A percentile compares a stretch with the other conserved stretches of the same genome.
These are phyloP conservation scores for Columbina picui DNA, from an alignment of 2,113 vertebrate genomes.

Conservation along the genomic window DNA sequence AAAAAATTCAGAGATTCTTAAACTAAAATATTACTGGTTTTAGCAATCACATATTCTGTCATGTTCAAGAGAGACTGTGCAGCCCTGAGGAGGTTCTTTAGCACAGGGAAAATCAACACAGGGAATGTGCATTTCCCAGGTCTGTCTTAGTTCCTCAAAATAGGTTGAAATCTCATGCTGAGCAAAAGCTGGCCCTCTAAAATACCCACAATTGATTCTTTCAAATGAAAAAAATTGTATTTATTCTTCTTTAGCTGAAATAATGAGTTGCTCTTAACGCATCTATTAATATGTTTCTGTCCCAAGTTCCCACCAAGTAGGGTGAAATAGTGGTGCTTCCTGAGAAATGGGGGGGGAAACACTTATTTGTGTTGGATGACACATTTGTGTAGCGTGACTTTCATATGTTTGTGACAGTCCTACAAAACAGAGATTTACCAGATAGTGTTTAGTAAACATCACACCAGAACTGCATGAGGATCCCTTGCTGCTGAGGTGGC, in stretches of 20 bases:
- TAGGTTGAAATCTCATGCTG: neutral
- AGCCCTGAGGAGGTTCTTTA: neutral
- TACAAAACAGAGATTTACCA: neutral
- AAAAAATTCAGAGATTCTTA: neutral
- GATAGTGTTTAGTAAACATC: neutral
- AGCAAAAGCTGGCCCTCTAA: neutral
- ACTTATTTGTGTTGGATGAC: neutral
- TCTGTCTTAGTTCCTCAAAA: neutral
- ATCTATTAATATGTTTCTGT: neutral
- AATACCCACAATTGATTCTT: neutral
- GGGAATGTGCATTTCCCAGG: neutral
- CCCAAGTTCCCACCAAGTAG: neutral
- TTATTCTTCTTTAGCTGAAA: neutral
- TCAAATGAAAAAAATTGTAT: neutral
- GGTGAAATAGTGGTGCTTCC: neutral
- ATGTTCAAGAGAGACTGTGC: neutral
- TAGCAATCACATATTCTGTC: neutral
- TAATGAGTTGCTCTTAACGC: neutral
- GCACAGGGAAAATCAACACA: neutral
- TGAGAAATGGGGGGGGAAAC: neutral
- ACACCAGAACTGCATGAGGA: rapidly evolving
- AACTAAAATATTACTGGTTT: neutral
- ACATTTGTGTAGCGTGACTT: neutral
- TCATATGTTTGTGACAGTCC: rapidly evolving
- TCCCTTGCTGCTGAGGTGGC: neutral